These are phyloP conservation scores for Brachypteracias leptosomus DNA, from an alignment of 2,113 vertebrate genomes.

Conservation along the genomic window DNA sequence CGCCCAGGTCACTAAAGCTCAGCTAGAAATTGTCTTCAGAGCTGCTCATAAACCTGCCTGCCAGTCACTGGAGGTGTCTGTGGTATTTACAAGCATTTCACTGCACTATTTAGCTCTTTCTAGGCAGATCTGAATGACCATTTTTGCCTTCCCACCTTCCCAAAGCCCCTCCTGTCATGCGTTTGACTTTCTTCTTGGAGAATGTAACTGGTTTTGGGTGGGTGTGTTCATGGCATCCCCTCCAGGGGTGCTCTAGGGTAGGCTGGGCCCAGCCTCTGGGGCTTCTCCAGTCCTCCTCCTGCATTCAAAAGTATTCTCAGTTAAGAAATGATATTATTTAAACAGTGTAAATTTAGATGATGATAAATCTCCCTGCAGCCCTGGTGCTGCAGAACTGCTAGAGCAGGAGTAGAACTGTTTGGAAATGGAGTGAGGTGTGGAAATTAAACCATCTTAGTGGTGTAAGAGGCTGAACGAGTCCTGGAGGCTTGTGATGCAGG, in stretches of 20 bases:
- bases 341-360: neutral
- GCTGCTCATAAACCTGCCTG: constrained; percentile 61
- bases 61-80: constrained; percentile 18
- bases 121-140: constrained; percentile 54
- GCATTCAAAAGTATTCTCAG: neutral
- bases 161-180: neutral
- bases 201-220: neutral
- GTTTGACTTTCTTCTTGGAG: constrained; percentile 22
- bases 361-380: neutral
- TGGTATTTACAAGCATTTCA: constrained; percentile 50
- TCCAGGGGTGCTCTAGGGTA: neutral
- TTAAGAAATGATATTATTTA: constrained; percentile 23
- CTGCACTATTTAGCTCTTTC: constrained; percentile 49
- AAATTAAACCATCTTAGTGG: neutral
- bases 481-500: neutral
- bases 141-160: constrained; percentile 65
- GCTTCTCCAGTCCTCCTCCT: constrained; percentile 20
- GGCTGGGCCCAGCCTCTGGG: neutral
- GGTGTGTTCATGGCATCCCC: neutral
- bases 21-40: constrained; percentile 43
- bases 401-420: neutral
- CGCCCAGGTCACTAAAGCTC: constrained; percentile 35
- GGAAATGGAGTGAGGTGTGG: constrained; percentile 19
- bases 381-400: neutral
- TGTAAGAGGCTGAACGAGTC: neutral